A percentile compares a stretch with the other conserved stretches of the same genome.
phyloP scores from a whole-genome alignment of 92 coral and sea anemone species.

The Hydrozoanthus gracilis region DNA sequence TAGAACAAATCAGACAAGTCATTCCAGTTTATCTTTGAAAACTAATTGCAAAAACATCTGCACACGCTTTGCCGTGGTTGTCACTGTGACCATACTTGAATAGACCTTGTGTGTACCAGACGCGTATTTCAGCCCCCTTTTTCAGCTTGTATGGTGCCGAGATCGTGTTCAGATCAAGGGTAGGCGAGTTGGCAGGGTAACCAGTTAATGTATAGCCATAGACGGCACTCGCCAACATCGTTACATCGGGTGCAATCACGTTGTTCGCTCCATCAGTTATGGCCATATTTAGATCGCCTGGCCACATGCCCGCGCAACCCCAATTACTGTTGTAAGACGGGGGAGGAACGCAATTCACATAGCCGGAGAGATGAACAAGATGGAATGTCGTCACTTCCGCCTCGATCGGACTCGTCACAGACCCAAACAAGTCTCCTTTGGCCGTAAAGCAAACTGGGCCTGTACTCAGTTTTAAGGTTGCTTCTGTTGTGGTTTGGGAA shows the following conservation, averaged over 20 bases:
- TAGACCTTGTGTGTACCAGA: slow-evolving; percentile 27
- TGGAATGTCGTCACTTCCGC: not conserved
- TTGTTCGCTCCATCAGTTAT: slow-evolving; percentile 1
- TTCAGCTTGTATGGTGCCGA: not conserved
- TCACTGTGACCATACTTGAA: slow-evolving; percentile 7
- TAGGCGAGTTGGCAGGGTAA: slow-evolving; percentile 21
- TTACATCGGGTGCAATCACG: not conserved
- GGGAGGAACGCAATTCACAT: slow-evolving; percentile 3
- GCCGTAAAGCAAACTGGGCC: slow-evolving; percentile 18
- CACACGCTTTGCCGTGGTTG: slow-evolving; percentile 4
- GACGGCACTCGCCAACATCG: not conserved
- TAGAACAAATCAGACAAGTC: too few relatives aligned
- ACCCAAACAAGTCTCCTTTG: not conserved
- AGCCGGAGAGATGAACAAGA: slow-evolving; percentile 16
- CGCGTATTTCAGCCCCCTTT: slow-evolving; percentile 1
- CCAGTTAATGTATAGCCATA: slow-evolving; percentile 1
- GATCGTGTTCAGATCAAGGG: not conserved
- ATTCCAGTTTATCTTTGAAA: too few relatives aligned
- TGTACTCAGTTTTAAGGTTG: not conserved
- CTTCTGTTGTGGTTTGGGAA: not conserved
- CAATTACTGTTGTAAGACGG: not conserved
- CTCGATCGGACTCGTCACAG: not conserved
- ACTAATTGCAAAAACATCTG: slow-evolving; percentile 1
- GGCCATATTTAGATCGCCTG: slow-evolving; percentile 5
- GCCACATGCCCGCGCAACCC: not conserved